These are phyloP conservation scores for Endomychus coccineus DNA, from an alignment of 2,888 invertebrate species.

Conservation along the genomic window DNA sequence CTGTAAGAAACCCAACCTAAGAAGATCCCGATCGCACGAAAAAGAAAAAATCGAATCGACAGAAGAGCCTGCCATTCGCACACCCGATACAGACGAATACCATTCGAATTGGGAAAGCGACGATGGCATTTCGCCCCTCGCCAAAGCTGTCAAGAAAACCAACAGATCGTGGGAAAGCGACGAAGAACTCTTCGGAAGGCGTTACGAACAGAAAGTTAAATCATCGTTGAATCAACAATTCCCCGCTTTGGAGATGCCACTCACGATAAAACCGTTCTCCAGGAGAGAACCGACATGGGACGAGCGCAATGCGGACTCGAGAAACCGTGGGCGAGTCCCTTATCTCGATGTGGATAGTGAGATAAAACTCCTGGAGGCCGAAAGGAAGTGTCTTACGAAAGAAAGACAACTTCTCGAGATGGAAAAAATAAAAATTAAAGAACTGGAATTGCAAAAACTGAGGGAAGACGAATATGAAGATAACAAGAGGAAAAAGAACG, in stretches of 20 bases:
- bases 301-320: slow-evolving; percentile 5
- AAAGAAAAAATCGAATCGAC: neutral
- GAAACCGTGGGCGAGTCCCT: slow-evolving; percentile 3
- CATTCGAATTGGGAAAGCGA: slow-evolving; percentile 28
- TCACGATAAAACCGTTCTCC: slow-evolving; percentile 12
- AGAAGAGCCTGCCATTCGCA: slow-evolving; percentile 6
- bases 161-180: slow-evolving; percentile 34
- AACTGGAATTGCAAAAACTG: slow-evolving; percentile 19
- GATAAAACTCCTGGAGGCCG: slow-evolving; percentile 18
- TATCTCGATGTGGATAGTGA: slow-evolving; percentile 20
- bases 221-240: neutral
- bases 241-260: slow-evolving; percentile 11
- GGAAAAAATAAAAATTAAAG: slow-evolving; percentile 22
- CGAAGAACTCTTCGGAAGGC: slow-evolving; percentile 28
- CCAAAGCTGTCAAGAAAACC: slow-evolving; percentile 16
- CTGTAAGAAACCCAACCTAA: neutral
- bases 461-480: slow-evolving; percentile 8
- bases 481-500: slow-evolving; percentile 3
- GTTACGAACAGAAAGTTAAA: slow-evolving; percentile 7
- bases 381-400: slow-evolving; percentile 19
- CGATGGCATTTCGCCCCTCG: slow-evolving; percentile 19
- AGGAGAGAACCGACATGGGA: slow-evolving; percentile 5
- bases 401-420: slow-evolving; percentile 22
- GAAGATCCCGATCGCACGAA: neutral
- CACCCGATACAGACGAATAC: slow-evolving; percentile 28